These are phyloP conservation scores for Nemapogon koenigi DNA, from an alignment of 2,888 invertebrate species.

Conservation along the genomic window DNA sequence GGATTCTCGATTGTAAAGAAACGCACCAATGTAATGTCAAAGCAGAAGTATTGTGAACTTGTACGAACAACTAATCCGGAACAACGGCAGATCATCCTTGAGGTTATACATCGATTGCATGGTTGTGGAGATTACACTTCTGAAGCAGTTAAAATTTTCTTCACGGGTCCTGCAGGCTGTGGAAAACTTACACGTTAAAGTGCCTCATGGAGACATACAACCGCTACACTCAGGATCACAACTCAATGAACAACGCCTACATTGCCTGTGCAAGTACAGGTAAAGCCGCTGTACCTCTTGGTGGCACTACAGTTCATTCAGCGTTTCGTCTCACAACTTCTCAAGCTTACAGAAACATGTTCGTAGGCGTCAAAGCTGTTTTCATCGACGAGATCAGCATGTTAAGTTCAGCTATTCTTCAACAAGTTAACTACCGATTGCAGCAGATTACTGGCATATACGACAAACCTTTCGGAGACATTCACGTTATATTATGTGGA, in stretches of 20 bases:
- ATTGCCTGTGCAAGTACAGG: conserved; percentile 29
- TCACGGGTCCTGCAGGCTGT: conserved; percentile 21
- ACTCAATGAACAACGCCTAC: conserved; percentile 26
- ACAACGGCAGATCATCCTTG: conserved; percentile 17
- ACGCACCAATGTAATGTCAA: conserved; percentile 14
- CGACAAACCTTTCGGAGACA: conserved; percentile 20
- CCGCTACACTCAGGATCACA: conserved; percentile 21
- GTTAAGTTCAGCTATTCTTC: conserved; percentile 25
- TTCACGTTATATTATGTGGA: conserved; percentile 20
- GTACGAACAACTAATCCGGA: conserved; percentile 16
- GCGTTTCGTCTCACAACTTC: too few species aligned
- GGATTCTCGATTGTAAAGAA: conserved; percentile 13
- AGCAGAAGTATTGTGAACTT: conserved; percentile 17
- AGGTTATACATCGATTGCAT: conserved; percentile 19
- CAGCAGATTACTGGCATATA: conserved; percentile 32
- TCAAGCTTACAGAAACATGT: conserved; percentile 21
- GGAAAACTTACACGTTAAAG: conserved; percentile 21
- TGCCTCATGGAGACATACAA: conserved; percentile 29
- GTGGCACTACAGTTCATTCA: conserved; percentile 31
- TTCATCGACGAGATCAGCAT: conserved; percentile 33
- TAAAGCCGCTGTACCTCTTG: conserved; percentile 32
- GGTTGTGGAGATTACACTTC: conserved; percentile 13
- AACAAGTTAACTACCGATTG: conserved; percentile 23
- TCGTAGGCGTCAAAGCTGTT: conserved; percentile 23
- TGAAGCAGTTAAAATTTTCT: conserved; percentile 16